These are phyloP conservation scores for Andrena haemorrhoa DNA, from an alignment of 2,888 invertebrate genomes.

Conservation along the genomic window DNA sequence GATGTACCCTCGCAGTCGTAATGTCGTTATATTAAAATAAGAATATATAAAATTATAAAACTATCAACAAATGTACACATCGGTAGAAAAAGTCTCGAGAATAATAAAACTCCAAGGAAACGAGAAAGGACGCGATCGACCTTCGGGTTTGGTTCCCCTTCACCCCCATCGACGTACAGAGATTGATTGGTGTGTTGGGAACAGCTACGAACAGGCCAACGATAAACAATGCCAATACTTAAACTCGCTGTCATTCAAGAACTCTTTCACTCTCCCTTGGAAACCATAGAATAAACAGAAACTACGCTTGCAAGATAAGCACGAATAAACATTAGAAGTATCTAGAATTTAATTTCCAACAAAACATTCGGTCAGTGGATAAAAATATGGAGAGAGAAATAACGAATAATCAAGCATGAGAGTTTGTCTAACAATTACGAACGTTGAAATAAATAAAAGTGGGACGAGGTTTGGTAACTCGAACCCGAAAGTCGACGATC, in stretches of 20 bases:
- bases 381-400: not conserved
- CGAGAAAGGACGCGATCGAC: slow-evolving; percentile 47
- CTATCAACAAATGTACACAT: slow-evolving; percentile 84
- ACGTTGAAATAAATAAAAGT: not conserved
- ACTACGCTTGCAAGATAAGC: no score
- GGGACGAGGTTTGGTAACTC: not conserved
- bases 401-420: not conserved
- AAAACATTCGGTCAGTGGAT: not conserved
- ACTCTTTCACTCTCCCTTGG: not conserved
- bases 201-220: not conserved
- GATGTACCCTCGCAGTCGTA: slow-evolving; percentile 31
- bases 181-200: no score
- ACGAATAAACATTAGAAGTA: no score
- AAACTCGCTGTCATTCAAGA: not conserved
- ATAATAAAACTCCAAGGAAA: slow-evolving; percentile 45
- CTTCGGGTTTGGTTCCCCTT: slow-evolving; percentile 27
- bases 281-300: not conserved
- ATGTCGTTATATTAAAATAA: slow-evolving; percentile 67
- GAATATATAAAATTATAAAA: slow-evolving; percentile 80
- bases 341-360: no score
- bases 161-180: not conserved
- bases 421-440: not conserved
- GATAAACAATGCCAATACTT: not conserved
- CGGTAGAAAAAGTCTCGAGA: slow-evolving; percentile 56
- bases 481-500: slow-evolving; percentile 49